phyloP scores from a whole-genome alignment of 2,113 vertebrate genomes.

The Dermatemys mawii region DNA sequence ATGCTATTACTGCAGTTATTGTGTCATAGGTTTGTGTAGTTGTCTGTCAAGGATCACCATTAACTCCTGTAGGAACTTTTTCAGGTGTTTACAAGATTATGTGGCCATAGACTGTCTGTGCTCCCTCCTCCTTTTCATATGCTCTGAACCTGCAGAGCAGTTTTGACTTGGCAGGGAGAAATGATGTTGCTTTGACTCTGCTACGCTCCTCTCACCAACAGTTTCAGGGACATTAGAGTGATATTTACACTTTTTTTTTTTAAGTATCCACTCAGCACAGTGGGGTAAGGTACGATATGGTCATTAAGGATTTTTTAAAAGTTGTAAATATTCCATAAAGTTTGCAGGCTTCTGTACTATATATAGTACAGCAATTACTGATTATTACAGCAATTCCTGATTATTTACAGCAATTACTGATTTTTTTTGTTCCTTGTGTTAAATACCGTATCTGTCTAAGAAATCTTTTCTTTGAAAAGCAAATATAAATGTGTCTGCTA shows the following conservation, averaged over 20 bases:
- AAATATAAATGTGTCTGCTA: not conserved
- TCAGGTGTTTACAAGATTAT: not conserved
- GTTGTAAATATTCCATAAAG: accelerated
- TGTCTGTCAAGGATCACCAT: not conserved
- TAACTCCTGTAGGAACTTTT: not conserved
- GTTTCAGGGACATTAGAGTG: not conserved
- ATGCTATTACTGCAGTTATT: not conserved
- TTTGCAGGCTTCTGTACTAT: not conserved
- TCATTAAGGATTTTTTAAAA: not conserved
- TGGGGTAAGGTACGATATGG: not conserved
- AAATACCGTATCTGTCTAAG: not conserved
- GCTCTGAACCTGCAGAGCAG: not conserved
- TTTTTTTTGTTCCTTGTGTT: not conserved
- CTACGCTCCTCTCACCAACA: not conserved
- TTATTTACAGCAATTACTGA: no score
- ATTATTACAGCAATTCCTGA: accelerated
- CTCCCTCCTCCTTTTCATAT: not conserved
- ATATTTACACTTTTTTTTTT: not conserved
- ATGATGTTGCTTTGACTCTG: not conserved
- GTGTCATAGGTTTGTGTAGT: not conserved
- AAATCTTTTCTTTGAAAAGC: not conserved
- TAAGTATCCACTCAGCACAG: not conserved
- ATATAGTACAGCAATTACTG: not conserved
- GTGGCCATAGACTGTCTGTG: not conserved
- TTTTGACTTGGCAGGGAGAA: not conserved